Conservation (phyloP, 2,797 vertebrate genomes). For the Hippocampus kuda region DNA sequence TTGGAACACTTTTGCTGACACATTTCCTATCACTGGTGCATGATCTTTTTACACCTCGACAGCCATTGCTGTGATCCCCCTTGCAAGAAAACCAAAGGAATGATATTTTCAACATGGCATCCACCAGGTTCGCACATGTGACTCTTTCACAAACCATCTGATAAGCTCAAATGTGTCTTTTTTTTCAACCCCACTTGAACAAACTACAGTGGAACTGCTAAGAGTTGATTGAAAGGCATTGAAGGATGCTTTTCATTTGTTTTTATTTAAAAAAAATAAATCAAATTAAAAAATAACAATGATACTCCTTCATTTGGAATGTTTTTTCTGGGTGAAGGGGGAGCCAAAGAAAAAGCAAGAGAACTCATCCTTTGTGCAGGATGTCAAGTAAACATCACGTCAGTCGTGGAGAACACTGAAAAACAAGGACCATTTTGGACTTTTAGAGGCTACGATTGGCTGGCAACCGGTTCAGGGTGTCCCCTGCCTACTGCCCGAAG, state of each 20-base stretch:
- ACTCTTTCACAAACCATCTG: neutral
- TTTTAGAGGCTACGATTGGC: neutral
- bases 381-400: too few species aligned
- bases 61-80: conserved; percentile 38
- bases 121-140: neutral
- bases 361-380: too few species aligned
- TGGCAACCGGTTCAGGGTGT: too few species aligned
- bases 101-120: conserved; percentile 27
- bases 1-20: conserved; percentile 37
- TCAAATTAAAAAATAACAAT: too few species aligned
- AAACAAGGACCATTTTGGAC: neutral
- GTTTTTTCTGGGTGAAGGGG: too few species aligned
- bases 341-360: too few species aligned
- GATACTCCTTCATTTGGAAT: too few species aligned
- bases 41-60: conserved; percentile 49
- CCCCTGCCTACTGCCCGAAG: too few species aligned
- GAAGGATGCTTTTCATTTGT: neutral
- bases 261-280: neutral
- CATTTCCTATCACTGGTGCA: conserved; percentile 41
- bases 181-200: neutral
- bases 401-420: too few species aligned
- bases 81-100: conserved; percentile 55
- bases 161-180: conserved; percentile 20
- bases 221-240: neutral
- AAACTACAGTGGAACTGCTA: neutral